Conservation (phyloP, 2,113 vertebrate genomes). For the Mystacornis crossleyi region DNA sequence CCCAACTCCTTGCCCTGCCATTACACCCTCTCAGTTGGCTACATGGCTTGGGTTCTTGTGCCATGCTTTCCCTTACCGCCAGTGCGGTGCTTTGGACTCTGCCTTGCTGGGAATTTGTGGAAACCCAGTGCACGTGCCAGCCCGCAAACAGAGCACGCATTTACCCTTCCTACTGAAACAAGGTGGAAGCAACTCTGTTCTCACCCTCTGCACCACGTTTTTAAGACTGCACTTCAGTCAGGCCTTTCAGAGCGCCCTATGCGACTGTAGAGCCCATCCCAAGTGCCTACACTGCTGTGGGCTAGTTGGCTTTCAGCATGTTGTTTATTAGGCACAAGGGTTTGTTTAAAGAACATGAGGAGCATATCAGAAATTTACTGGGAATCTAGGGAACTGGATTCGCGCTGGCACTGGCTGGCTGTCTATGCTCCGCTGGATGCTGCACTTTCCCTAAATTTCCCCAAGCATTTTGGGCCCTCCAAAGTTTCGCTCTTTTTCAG, state of each 20-base stretch:
- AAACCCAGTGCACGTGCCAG: fast-evolving
- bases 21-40: fast-evolving
- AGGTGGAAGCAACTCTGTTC: neutral
- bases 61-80: fast-evolving
- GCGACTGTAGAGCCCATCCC: fast-evolving
- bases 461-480: neutral
- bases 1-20: neutral
- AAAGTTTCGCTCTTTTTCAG: neutral
- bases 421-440: fast-evolving
- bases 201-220: fast-evolving
- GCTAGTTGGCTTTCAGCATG: fast-evolving
- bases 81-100: neutral
- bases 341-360: neutral
- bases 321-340: fast-evolving
- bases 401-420: fast-evolving
- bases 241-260: fast-evolving
- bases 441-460: neutral
- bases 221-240: neutral
- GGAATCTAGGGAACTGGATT: neutral
- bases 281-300: fast-evolving
- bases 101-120: neutral
- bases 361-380: fast-evolving
- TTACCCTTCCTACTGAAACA: neutral
- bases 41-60: neutral
- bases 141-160: fast-evolving